These are phyloP conservation scores for Oriolus oriolus DNA, from an alignment of 2,113 vertebrate genomes.

Conservation along the genomic window DNA sequence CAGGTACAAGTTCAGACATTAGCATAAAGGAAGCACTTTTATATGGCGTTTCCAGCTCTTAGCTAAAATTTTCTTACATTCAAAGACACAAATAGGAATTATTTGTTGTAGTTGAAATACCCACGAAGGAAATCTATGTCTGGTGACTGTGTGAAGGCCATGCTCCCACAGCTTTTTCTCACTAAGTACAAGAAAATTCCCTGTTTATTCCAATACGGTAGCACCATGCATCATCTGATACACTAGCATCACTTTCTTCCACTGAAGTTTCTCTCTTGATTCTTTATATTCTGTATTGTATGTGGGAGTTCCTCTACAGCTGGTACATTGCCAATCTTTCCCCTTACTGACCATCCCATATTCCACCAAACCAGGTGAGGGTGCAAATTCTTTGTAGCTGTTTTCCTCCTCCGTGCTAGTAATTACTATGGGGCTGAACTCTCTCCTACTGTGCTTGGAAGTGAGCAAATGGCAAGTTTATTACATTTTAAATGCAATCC, in stretches of 20 bases:
- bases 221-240: not conserved
- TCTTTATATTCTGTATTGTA: not conserved
- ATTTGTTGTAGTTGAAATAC: not conserved
- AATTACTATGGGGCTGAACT: not conserved
- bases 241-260: not conserved
- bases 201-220: not conserved
- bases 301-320: not conserved
- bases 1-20: not conserved
- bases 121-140: not conserved
- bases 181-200: not conserved
- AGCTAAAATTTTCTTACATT: not conserved
- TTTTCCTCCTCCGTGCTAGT: not conserved
- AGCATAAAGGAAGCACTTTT: not conserved
- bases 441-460: not conserved
- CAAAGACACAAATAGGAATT: not conserved
- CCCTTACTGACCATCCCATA: not conserved
- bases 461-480: not conserved
- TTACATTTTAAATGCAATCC: not conserved
- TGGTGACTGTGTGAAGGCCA: not conserved
- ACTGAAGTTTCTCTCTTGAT: not conserved
- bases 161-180: not conserved
- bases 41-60: accelerated
- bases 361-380: not conserved
- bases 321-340: not conserved
- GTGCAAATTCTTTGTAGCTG: not conserved